Percentiles rank a stretch among this genome's conserved stretches.
phyloP scores from a whole-genome alignment of 2,113 vertebrate species.

The Myiagra hebetior region DNA sequence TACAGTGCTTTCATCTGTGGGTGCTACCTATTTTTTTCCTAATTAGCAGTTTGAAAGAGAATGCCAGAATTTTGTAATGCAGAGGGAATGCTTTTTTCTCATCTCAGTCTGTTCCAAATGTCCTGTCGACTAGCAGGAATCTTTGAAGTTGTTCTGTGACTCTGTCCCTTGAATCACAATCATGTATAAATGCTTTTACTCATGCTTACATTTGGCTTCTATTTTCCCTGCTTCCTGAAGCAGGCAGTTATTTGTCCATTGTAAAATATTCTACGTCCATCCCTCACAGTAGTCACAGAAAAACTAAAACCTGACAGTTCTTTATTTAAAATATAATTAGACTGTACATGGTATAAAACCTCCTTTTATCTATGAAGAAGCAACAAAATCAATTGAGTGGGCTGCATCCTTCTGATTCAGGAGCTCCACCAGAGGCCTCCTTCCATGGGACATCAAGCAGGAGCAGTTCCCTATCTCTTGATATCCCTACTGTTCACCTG shows the following conservation, averaged over 20 bases:
- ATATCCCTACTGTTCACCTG: background rate
- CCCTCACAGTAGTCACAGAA: background rate
- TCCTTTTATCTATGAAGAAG: background rate
- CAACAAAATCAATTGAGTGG: background rate
- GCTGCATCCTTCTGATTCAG: background rate
- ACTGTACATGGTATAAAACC: background rate
- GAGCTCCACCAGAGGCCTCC: background rate
- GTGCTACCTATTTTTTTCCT: slow-evolving; percentile 28
- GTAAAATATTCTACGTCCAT: background rate
- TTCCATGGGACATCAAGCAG: background rate
- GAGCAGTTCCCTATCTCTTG: background rate
- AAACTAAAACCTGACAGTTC: background rate
- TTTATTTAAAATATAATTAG: background rate
- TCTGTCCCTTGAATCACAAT: slow-evolving; percentile 40
- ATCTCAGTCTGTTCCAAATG: slow-evolving; percentile 47
- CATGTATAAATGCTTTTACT: background rate
- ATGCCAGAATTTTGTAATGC: slow-evolving; percentile 44
- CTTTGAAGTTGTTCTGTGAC: slow-evolving; percentile 50
- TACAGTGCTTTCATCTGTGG: slow-evolving; percentile 15
- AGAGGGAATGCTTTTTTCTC: slow-evolving; percentile 46
- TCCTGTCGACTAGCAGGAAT: slow-evolving; percentile 15
- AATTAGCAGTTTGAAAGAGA: slow-evolving; percentile 54
- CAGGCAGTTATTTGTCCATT: background rate
- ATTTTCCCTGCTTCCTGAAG: background rate
- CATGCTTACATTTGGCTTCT: slow-evolving; percentile 2